A percentile compares a stretch with the other conserved stretches of the same genome.
Conservation (phyloP, 1,140 invertebrate genomes). For the Trichogramma pretiosum region DNA sequence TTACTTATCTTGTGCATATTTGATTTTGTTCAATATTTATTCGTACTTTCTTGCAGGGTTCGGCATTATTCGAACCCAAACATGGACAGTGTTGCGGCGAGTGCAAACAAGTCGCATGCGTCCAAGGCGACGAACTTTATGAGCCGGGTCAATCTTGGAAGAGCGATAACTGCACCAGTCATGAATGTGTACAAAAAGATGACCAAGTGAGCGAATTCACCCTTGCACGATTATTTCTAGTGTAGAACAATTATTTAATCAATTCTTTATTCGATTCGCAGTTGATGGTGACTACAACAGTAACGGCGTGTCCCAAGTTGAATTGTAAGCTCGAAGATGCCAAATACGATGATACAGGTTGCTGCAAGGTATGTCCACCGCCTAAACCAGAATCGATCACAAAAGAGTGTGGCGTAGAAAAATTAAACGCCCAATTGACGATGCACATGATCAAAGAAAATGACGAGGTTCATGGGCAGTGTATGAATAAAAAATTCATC, state of each 20-base stretch:
- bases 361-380: conserved; percentile 62
- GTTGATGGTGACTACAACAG: conserved; percentile 47
- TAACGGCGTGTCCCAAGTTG: conserved; percentile 53
- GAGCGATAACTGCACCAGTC: conserved; percentile 59
- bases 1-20: not conserved
- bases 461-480: conserved; percentile 46
- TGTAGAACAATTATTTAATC: not conserved
- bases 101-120: conserved; percentile 57
- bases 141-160: conserved; percentile 50
- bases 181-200: conserved; percentile 43
- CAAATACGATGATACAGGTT: conserved; percentile 52
- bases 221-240: not conserved
- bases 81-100: conserved; percentile 57
- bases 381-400: conserved; percentile 14
- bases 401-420: conserved; percentile 31
- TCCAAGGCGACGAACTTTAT: conserved; percentile 50
- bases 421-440: conserved; percentile 29
- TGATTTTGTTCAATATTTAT: conserved; percentile 4
- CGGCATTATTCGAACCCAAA: conserved; percentile 45
- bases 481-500: conserved; percentile 52
- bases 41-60: conserved; percentile 34
- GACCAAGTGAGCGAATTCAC: conserved; percentile 29
- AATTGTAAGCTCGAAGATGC: conserved; percentile 47
- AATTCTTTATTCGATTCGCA: conserved; percentile 25
- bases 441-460: conserved; percentile 46